Evolutionary conservation across 2,888 invertebrate species (phyloP), one percentile per base, ranked within the genome.

Genomic region (Apomyelois bistriatella): DNA sequence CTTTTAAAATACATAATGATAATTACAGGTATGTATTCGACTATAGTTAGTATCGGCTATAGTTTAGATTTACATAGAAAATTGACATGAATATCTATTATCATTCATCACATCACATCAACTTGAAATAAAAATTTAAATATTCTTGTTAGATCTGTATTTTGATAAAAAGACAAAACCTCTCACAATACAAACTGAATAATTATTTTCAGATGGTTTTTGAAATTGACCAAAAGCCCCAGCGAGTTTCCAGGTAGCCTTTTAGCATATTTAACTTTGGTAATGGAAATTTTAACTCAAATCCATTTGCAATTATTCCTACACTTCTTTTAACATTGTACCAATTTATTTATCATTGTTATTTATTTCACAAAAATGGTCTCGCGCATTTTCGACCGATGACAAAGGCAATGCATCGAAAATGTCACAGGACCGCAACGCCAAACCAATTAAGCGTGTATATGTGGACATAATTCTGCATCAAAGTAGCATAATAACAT

Each of bases 371-470:
- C 68, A 75, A 80, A 80, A 85, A 80, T 74, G 71, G 68, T 65
- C 59, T 63, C 61, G 62, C 62, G 66, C 58, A 80, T 83, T 85
- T 85, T 78, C 79, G 82, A 80, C 80, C 85, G 84, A 79, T 82
- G 86, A 85, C 86, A 88, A 85, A 85, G 79, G 82, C 87, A 85
- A 74, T 85, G 83, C 83, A 76, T 79, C 77, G 83, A 79, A 87
- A 86, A 88, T 86, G 85, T 85, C 83, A 85, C 68, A 74, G 76
- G 79, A 84, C 88, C 86, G 73, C 88, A 87, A 79, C 79, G 84
- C 74, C 81, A 83, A 85, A 84, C 86, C 86, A 87, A 89, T 89
- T 88, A 89, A 82, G 75, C 83, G 82, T 85, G 81, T 85, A 82
- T 82, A 82, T 82, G 79, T 77, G 79, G 75, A 70, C 70, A 85